phyloP scores from a whole-genome alignment of 53 echinoderm and acorn worm genomes.

The Stichopus horrens region DNA sequence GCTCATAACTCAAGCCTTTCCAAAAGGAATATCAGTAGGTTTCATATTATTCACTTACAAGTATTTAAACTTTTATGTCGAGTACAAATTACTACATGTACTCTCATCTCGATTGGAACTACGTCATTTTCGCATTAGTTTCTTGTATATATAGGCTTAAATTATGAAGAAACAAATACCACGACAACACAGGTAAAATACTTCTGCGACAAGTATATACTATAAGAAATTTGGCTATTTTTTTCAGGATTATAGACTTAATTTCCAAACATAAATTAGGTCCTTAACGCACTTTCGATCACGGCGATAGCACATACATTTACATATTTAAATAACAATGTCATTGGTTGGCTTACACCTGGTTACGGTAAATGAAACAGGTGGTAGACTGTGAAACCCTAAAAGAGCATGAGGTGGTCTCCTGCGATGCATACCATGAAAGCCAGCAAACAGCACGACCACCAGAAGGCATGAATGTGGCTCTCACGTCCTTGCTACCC shows the following conservation, averaged over 20 bases:
- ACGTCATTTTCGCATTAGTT: neutral
- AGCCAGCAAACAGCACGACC: conserved; percentile 11
- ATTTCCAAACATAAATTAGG: too few species aligned
- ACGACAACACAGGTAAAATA: too few species aligned
- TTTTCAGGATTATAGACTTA: too few species aligned
- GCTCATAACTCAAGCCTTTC: conserved; percentile 35
- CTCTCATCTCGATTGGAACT: neutral
- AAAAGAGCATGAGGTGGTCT: neutral
- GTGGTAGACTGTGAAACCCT: neutral
- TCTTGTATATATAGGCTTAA: neutral
- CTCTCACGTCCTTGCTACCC: conserved; percentile 39
- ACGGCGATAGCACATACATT: neutral
- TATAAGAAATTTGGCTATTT: too few species aligned
- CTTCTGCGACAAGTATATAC: too few species aligned
- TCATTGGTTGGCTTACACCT: neutral
- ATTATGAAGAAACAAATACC: too few species aligned
- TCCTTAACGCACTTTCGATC: too few species aligned
- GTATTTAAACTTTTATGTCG: neutral
- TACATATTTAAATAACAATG: neutral
- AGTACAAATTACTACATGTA: conserved; percentile 1
- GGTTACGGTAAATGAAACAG: neutral
- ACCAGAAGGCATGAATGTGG: conserved; percentile 10
- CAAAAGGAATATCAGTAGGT: conserved; percentile 15
- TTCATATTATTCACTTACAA: conserved; percentile 5
- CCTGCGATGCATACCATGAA: conserved; percentile 50